Evolutionary conservation across 2,113 vertebrate genomes (phyloP), one percentile per base, ranked within the genome.

Genomic region (Leucoraja erinaceus): DNA sequence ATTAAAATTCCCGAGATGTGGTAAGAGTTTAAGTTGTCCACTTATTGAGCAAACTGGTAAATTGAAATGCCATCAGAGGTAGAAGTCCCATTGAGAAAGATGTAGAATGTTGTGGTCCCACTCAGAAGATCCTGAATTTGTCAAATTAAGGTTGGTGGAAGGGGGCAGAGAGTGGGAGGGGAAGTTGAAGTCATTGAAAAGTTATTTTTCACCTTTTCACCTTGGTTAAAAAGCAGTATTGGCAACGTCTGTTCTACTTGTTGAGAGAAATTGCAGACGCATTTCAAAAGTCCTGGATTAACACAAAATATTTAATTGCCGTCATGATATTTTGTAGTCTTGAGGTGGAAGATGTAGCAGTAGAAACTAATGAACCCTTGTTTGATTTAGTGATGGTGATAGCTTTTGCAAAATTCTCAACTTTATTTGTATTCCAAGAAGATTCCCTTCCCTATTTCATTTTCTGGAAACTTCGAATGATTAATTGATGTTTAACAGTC

Each of bases 401-500:
- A 61, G 25, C 54, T 84, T 84, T 12, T n/a, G 31, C 47, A n/a
- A 61, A 84, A 84, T 84, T 61, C 20, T 25, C 38, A 22, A 20
- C 25, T n/a, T 28, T 14, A 14, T 84, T 8, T 0, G 22, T n/a
- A 61, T 61, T 84, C 56, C 25, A 59, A 78, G 28, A 10, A 22
- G 56, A 84, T 33, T 63, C n/a, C 63, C 86, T 2, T 38, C 61
- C 14, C 4, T 68, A 22, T 90, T 90, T 68, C 54, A 31, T 88
- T 63, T 31, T 59, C 28, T 88, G 84, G 12, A 63, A 90, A 68
- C 61, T 20, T 68, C 18, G 86, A 68, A 90, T 86, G 54, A 1
- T 61, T 20, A 10, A 86, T 59, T 90, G 61, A 90, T 90, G 86
- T 90, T 90, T 61, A 90, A 33, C 28, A 38, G 7, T 90, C 63